phyloP scores from a whole-genome alignment of 2,797 vertebrate genomes.

The Mormyrops boulengeri region DNA sequence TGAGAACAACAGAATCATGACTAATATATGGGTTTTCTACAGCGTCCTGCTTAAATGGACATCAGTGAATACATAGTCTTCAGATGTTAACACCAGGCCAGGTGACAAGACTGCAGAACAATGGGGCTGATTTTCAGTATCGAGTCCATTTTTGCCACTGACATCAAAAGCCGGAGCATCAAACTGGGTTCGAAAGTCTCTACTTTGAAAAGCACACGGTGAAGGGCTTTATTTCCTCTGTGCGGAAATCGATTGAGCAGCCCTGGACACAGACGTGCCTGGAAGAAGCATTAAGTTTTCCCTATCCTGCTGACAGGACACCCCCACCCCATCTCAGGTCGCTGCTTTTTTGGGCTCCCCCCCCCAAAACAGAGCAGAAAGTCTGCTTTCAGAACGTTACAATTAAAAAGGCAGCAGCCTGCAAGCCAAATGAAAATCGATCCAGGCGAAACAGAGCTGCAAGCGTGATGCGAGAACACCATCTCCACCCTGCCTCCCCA shows the following conservation, averaged over 20 bases:
- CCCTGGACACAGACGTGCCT: neutral
- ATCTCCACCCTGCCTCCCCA: neutral
- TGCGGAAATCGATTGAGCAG: neutral
- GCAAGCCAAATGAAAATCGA: neutral
- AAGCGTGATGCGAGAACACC: neutral
- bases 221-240: neutral
- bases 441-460: neutral
- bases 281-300: neutral
- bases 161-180: neutral
- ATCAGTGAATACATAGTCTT: neutral
- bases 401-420: neutral
- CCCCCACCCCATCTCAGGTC: neutral
- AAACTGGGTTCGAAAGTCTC: neutral
- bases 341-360: neutral
- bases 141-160: neutral
- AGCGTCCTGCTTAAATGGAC: neutral
- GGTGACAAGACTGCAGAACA: neutral
- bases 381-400: neutral
- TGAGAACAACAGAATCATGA: neutral
- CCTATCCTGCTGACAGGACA: neutral
- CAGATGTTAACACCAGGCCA: neutral
- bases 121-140: neutral
- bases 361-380: neutral
- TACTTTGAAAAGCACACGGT: neutral
- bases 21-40: neutral